A percentile compares a stretch with the other conserved stretches of the same genome.
Conservation (phyloP, 2,113 vertebrate species). For the Percina caprodes region DNA sequence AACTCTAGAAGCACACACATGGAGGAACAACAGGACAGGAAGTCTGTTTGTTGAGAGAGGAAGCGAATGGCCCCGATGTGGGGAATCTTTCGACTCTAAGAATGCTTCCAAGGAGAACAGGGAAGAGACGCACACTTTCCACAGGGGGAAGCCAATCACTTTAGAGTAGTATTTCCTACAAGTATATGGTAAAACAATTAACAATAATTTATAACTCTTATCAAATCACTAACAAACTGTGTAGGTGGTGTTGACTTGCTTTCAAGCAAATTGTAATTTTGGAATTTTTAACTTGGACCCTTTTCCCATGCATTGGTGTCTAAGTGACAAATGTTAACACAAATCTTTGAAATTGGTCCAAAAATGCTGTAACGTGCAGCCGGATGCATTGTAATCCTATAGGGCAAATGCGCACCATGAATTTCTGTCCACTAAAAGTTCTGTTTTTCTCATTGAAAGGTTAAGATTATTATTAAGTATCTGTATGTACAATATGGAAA, state of each 20-base stretch:
- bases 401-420: too few relatives aligned
- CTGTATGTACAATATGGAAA: too few relatives aligned
- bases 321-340: too few relatives aligned
- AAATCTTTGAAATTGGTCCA: too few relatives aligned
- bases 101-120: conserved; percentile 61
- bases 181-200: background rate
- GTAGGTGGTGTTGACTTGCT: background rate
- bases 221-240: background rate
- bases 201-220: background rate
- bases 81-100: conserved; percentile 71
- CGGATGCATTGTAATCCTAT: too few relatives aligned
- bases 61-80: conserved; percentile 60
- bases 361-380: too few relatives aligned
- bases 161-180: background rate
- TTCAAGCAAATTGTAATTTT: background rate
- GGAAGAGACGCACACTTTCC: conserved; percentile 54
- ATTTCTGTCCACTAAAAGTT: too few relatives aligned
- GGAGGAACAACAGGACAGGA: conserved; percentile 56
- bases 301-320: too few relatives aligned
- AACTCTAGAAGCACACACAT: background rate
- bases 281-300: too few relatives aligned
- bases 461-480: too few relatives aligned
- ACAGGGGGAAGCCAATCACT: conserved; percentile 15
- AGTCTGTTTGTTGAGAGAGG: conserved; percentile 75
- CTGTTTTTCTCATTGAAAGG: too few relatives aligned